Base-by-base conservation (phyloP, 2,113 vertebrate species). In the Noturus placidus region DNA sequence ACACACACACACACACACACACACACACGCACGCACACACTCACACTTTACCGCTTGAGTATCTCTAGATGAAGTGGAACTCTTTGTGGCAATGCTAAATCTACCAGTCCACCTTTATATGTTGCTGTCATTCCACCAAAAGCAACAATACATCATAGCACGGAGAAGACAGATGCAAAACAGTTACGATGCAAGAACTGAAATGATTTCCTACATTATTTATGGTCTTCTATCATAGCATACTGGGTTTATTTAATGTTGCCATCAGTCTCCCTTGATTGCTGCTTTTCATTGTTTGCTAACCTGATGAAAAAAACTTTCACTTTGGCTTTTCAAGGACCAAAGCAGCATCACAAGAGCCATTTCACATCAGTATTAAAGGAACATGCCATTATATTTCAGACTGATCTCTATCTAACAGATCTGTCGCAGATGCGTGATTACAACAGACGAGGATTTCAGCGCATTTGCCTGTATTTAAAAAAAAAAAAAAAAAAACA, bases 141-240 rank as follows among this genome's bases (percentile, higher is more conserved):
- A 65, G 92, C 82, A 92, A 92, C 92, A 94, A 93, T 89, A 85
- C 70, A 91, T 90, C 30, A 83, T 74, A 90, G 83, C 59, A 88
- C 91, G 88, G 86, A 93, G 92, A 86, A 93, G 85, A 82, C 89
- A 88, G 91, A 89, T 91, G 92, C 88, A 93, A 92, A 94, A 93
- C 92, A 92, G 93, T 93, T 92, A 91, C 87, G 92, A 91, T 91
- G 92, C 94, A 92, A 91, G 92, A 92, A 89, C 93, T 93, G 94
- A 95, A 95, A 95, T 94, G 91, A 93, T 89, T 91, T 92, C 86
- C 90, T 95, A 88, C 93, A 95, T 95, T 94, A 95, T 95, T 95
- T 92, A 95, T 94, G 93, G 79, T 91, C 92, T 94, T 92, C 93
- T 92, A 94, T 94, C 92, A 91, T 88, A 86, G 92, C 91, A 92